phyloP scores from a whole-genome alignment of 2,113 vertebrate genomes.

The Coregonus clupeaformis region DNA sequence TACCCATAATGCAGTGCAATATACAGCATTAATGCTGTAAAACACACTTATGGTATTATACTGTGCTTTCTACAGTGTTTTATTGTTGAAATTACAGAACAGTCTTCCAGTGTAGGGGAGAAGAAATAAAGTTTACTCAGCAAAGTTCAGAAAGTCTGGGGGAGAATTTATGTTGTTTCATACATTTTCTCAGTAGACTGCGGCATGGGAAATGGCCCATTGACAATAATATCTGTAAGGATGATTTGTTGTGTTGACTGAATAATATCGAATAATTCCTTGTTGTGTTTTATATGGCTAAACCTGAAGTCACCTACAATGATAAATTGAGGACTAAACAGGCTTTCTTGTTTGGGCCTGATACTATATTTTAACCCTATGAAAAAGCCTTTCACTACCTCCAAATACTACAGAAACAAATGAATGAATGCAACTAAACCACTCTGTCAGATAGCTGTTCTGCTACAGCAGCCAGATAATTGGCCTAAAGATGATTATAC shows the following conservation, averaged over 20 bases:
- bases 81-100: too few species aligned
- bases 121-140: constrained; percentile 63
- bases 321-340: too few species aligned
- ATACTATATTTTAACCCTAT: too few species aligned
- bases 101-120: constrained; percentile 31
- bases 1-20: constrained; percentile 1
- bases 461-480: constrained; percentile 65
- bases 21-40: constrained; percentile 30
- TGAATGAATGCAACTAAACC: too few species aligned
- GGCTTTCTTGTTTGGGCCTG: too few species aligned
- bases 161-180: constrained; percentile 5
- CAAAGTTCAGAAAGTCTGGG: constrained; percentile 64
- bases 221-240: not conserved
- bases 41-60: constrained; percentile 1
- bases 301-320: too few species aligned
- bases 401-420: too few species aligned
- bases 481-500: constrained; percentile 72
- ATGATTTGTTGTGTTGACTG: too few species aligned
- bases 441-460: not conserved
- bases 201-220: not conserved
- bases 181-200: not conserved
- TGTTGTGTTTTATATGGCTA: too few species aligned
- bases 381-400: too few species aligned
- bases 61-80: too few species aligned
- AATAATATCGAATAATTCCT: too few species aligned